Evolutionary conservation across 2,113 vertebrate genomes (phyloP), one percentile per base, ranked within the genome.

Genomic region (Sakesphorus luctuosus): DNA sequence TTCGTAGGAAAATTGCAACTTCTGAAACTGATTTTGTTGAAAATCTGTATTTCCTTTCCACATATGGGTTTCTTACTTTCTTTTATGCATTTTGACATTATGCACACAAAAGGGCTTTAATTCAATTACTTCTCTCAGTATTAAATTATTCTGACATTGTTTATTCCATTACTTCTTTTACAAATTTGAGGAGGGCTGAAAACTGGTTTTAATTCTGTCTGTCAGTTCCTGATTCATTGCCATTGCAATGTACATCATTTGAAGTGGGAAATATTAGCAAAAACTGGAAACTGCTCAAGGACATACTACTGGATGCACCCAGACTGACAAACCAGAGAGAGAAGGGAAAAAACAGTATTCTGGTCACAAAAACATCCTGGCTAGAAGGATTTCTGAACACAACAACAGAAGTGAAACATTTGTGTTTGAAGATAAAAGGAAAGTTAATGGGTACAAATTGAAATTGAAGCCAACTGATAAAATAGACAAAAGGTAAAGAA

Each of bases 111-210:
- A 97, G 96, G 29, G 12, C 79, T 96, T 87, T 96, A 97, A 97
- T 97, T 97, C 82, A 94, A 96, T 97, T 95, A 87, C 90, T 94
- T 92, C 82, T 90, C 94, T 81, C 90, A 96, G 79, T 96, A 97
- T 97, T 97, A 95, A 96, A 97, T 97, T 97, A 96, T 96, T 97
- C 93, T 95, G 96, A 96, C 96, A 96, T 97, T 97, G 92, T 96
- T 97, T 97, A 95, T 97, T 97, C 96, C 95, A 96, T 97, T 97
- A 95, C 94, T 95, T 2, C 89, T 96, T 59, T 73, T 93, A 96
- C 91, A 93, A 84, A 95, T 96, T 91, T 97, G 89, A 95, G 95
- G 87, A 93, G 84, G 96, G 59, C 58, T 91, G 93, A 96, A 94
- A 59, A 59, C 92, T 96, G 94, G 69, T 96, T 96, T 97, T 96